A percentile compares a stretch with the other conserved stretches of the same genome.
These are phyloP conservation scores for Temnothorax curvispinosus DNA, from an alignment of 1,140 invertebrate genomes.

Conservation along the genomic window DNA sequence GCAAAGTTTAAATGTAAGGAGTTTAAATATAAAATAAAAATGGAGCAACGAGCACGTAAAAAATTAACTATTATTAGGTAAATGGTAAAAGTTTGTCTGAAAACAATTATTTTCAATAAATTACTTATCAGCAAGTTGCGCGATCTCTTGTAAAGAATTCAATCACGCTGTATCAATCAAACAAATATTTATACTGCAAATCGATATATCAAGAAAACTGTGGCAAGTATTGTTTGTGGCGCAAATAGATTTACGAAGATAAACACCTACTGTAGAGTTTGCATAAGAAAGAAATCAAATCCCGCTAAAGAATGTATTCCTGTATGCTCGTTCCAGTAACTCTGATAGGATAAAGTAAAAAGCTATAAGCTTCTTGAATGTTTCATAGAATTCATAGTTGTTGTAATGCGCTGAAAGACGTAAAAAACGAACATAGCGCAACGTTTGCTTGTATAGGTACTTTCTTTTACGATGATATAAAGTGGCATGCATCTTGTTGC, in stretches of 20 bases:
- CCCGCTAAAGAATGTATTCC: slow-evolving; percentile 37
- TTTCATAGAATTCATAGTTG: slow-evolving; percentile 55
- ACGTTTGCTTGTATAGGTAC: neutral
- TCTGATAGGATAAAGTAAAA: slow-evolving; percentile 21
- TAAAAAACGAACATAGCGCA: neutral
- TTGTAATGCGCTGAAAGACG: slow-evolving; percentile 33
- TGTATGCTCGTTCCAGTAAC: neutral
- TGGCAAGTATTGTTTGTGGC: neutral
- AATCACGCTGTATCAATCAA: neutral
- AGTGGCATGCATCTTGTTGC: neutral
- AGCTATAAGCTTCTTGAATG: slow-evolving; percentile 43
- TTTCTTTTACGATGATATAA: neutral
- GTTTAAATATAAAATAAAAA: neutral
- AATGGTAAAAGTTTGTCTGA: neutral
- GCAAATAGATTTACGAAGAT: slow-evolving; percentile 21
- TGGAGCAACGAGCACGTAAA: neutral
- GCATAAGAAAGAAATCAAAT: slow-evolving; percentile 30
- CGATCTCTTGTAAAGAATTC: neutral
- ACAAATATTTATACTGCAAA: slow-evolving; percentile 1
- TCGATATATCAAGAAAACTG: neutral
- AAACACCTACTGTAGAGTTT: neutral
- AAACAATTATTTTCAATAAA: neutral
- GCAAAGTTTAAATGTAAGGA: slow-evolving; percentile 13
- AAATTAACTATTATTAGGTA: neutral
- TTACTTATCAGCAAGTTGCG: neutral